Percentiles rank a stretch among this genome's conserved stretches.
phyloP scores from a whole-genome alignment of 2,888 invertebrate species.

The Ditula angustiorana region DNA sequence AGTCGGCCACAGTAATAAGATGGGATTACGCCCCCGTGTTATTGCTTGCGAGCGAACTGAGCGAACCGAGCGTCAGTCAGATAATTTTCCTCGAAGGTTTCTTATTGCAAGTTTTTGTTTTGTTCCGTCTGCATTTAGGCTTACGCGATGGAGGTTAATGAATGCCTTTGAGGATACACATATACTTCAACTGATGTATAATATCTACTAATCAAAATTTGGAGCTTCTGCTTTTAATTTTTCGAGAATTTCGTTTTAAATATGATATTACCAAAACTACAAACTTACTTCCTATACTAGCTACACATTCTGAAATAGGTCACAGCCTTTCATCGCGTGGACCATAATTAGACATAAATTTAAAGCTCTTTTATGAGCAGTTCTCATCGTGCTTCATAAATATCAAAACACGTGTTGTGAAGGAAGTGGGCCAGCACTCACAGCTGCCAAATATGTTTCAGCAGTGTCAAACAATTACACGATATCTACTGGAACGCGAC shows the following conservation, averaged over 20 bases:
- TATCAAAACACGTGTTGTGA: conserved; percentile 59
- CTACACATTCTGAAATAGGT: conserved; percentile 5
- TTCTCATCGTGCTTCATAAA: conserved; percentile 38
- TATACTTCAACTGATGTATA: conserved; percentile 16
- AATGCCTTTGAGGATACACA: conserved; percentile 15
- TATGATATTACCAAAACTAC: background rate
- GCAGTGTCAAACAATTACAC: conserved; percentile 45
- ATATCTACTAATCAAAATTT: conserved; percentile 27
- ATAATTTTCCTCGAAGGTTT: conserved; percentile 32
- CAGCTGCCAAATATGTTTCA: conserved; percentile 70
- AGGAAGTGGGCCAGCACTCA: conserved; percentile 57
- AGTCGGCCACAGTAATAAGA: conserved; percentile 62
- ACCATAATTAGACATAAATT: conserved; percentile 32
- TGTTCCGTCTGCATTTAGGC: conserved; percentile 23
- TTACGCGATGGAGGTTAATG: conserved; percentile 25
- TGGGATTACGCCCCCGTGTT: conserved; percentile 59
- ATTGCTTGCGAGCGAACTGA: conserved; percentile 46
- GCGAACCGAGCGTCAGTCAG: conserved; percentile 40
- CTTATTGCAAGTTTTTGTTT: conserved; percentile 34
- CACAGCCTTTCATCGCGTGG: conserved; percentile 8
- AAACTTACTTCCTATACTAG: background rate
- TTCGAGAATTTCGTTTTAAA: background rate
- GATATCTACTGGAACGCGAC: conserved; percentile 42
- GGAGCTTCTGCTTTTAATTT: conserved; percentile 9
- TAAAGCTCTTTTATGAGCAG: conserved; percentile 29